Base-by-base conservation (phyloP, 2,888 invertebrate species). In the Drosophila cognata region DNA sequence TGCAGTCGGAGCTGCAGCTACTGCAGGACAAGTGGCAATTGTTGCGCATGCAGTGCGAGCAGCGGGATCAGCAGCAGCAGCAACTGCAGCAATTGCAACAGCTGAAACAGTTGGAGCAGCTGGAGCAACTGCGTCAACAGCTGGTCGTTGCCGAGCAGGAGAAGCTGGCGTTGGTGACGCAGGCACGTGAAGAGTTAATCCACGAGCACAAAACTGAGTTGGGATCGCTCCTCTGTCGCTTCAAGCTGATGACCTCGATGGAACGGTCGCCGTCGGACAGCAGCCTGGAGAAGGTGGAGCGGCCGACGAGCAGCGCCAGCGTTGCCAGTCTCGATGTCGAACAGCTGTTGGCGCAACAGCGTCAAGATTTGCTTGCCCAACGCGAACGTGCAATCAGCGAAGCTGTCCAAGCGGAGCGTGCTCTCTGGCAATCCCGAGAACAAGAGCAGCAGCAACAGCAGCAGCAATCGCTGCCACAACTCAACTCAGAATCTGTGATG, bases 251-350 rank as follows among this genome's bases (percentile, higher is more conserved):
- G 94, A 95, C 96, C 0, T 95, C 95, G 55, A 96, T 96, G 95
- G 96, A 97, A 82, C 94, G 96, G 46, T 96, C 96, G 64, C 96
- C 96, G 0, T 96, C 96, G 8, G 97, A 97, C 81, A 95, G 95
- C 3, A 97, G 96, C 90, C 93, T 97, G 7, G 97, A 97, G 88
- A 96, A 96, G 92, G 95, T 96, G 28, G 96, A 96, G 92, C 94
- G 95, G 5, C 94, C 94, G 0, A 94, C 95, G 75, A 95, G 95
- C 82, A 88, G 90, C 31, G 82, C 91, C 31, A 89, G 90, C 50
- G 73, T 82, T 35, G 77, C 72, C 29, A 79, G 77, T 38, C 80
- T 92, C 7, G 92, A 92, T 58, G 82, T 90, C 50, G 96, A 96
- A 82, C 94, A 95, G 0, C 95, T 96, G 50, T 92, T 97, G 31